A percentile compares a stretch with the other conserved stretches of the same genome.
These are phyloP conservation scores for Nasua narica DNA, from an alignment of 2,797 vertebrate genomes.

Conservation along the genomic window DNA sequence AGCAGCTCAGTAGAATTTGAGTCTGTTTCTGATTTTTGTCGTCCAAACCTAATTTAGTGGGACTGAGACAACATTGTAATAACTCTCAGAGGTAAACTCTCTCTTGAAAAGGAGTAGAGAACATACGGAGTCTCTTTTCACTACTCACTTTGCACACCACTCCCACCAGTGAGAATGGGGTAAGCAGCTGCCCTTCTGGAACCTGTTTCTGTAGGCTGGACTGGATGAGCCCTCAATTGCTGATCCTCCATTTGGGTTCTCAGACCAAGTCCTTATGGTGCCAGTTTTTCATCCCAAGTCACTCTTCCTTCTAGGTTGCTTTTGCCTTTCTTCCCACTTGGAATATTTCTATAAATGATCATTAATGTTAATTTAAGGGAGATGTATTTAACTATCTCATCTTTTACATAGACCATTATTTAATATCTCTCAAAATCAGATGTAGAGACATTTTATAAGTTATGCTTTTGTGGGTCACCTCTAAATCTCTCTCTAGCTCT, in stretches of 20 bases:
- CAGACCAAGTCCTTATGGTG: not conserved
- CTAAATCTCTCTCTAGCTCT: not conserved
- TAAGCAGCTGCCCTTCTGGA: not conserved
- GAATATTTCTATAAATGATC: not conserved
- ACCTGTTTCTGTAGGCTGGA: not conserved
- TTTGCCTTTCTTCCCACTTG: not conserved
- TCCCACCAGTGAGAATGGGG: not conserved
- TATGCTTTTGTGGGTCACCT: not conserved
- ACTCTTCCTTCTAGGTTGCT: not conserved
- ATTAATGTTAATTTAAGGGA: constrained; percentile 9
- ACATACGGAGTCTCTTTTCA: not conserved
- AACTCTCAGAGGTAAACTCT: not conserved
- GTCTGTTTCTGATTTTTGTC: not conserved
- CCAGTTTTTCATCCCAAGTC: not conserved
- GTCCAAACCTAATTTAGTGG: constrained; percentile 13
- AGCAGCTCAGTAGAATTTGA: not conserved
- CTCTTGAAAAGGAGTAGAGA: not conserved
- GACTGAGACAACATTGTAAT: constrained; percentile 3
- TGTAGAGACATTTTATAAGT: not conserved
- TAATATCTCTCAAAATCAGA: not conserved
- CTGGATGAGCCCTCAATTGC: not conserved
- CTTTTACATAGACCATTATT: constrained; percentile 13
- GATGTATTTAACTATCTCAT: not conserved
- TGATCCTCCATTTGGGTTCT: not conserved
- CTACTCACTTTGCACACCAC: not conserved